Conservation (phyloP, 2,888 invertebrate species). For the Hemaris fuciformis region DNA sequence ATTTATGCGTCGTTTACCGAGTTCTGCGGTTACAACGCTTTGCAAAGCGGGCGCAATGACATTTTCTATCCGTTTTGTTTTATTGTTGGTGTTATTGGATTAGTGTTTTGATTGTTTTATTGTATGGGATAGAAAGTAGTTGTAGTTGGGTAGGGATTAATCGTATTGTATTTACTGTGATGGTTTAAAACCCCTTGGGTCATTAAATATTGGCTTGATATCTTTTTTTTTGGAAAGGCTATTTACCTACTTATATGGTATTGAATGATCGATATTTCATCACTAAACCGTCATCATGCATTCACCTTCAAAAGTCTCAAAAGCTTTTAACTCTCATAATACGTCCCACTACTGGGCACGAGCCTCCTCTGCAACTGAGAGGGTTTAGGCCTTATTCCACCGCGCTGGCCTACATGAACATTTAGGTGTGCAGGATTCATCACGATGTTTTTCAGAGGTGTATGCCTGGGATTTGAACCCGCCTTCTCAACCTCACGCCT, state of each 20-base stretch:
- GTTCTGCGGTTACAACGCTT: background rate
- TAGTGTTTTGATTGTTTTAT: background rate
- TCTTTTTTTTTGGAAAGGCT: no score
- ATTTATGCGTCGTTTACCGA: constrained; percentile 4
- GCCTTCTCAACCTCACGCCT: no score
- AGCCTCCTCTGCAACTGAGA: no score
- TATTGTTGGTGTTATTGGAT: background rate
- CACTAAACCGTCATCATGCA: background rate
- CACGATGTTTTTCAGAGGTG: no score
- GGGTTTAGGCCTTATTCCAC: no score
- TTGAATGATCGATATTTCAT: no score
- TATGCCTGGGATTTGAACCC: no score
- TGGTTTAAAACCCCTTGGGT: background rate
- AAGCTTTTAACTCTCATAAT: background rate
- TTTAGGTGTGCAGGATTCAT: no score
- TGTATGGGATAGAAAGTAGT: background rate
- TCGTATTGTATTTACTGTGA: background rate
- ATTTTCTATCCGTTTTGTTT: constrained; percentile 2
- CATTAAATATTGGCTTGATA: no score
- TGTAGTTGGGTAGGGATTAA: background rate
- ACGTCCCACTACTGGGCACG: no score
- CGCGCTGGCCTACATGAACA: no score
- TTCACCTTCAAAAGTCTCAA: background rate
- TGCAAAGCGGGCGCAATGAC: background rate
- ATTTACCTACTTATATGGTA: no score